A percentile compares a stretch with the other conserved stretches of the same genome.
These are phyloP conservation scores for Urocolius indicus DNA, from an alignment of 2,113 vertebrate genomes.

Conservation along the genomic window DNA sequence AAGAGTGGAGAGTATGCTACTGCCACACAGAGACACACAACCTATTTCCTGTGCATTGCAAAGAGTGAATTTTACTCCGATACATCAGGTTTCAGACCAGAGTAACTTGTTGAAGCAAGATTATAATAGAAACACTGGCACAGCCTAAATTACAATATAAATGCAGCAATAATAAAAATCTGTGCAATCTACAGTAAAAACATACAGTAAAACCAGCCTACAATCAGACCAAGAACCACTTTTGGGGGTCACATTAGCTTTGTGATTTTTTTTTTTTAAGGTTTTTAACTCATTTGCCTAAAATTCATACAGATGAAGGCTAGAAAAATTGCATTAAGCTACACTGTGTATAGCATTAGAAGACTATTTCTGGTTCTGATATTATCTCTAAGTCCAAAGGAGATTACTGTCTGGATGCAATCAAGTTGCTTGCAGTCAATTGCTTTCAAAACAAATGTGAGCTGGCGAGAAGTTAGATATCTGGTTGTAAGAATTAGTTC, in stretches of 20 bases:
- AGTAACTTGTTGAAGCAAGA: background rate
- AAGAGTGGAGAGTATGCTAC: background rate
- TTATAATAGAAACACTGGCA: background rate
- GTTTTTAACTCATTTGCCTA: background rate
- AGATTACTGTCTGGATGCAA: slow-evolving; percentile 44
- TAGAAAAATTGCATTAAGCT: slow-evolving; percentile 24
- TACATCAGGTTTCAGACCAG: background rate
- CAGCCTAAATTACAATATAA: background rate
- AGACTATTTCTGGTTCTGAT: slow-evolving; percentile 6
- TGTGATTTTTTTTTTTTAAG: background rate
- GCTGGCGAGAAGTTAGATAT: slow-evolving; percentile 21
- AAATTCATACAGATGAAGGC: background rate
- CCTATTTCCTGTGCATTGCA: background rate
- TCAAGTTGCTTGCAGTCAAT: slow-evolving; percentile 48
- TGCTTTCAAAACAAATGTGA: slow-evolving; percentile 46
- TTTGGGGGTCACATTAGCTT: background rate
- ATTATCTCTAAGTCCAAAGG: slow-evolving; percentile 13
- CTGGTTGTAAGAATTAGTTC: background rate
- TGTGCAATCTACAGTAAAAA: background rate
- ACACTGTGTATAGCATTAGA: background rate
- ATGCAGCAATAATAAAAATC: background rate
- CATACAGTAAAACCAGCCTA: background rate
- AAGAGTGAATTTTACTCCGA: background rate
- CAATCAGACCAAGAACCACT: background rate
- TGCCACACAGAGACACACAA: background rate